Base-by-base conservation (phyloP, 2,888 invertebrate genomes). In the Geotrupes spiniger region DNA sequence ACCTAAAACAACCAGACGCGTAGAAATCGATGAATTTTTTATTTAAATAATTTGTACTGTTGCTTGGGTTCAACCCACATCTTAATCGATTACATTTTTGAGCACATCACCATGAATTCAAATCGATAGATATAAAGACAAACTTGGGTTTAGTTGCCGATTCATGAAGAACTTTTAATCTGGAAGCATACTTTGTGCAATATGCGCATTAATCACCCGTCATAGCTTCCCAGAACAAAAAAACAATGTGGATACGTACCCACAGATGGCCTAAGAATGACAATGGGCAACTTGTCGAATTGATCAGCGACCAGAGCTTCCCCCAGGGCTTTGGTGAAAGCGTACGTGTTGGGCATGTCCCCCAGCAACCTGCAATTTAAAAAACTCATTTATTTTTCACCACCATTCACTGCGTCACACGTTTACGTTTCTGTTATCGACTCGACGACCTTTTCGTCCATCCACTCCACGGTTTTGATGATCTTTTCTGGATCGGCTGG, bases 301-400 rank as follows among this genome's bases (percentile, higher is more conserved):
- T 89, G 83, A 63, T 92, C 89, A 1, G 85, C 83, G 0, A 92
- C 86, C 48, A 94, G 66, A 9, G 85, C 82, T 72, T 97, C 96
- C 0, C 92, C 89, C 9, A 97, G 72, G 0, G 93, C 89, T 74
- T 97, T 97, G 0, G 96, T 95, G 68, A 89, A 94, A 0, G 95
- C 92, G 68, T 96, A 96, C 0, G 93, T 92, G 70, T 95, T 95
- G 0, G 95, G 95, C 46, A 89, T 79, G 55, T 83, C 80, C 29
- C 88, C 85, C 63, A 86, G 72, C 49, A 91, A 76, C 59, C 84
- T 85, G 68, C 9, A 73, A 33, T 15, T 26, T 6, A 28, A 21
- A 11, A n/a, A n/a, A n/a, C n/a, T n/a, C 11, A 17, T 16, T 16
- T 16, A 38, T 21, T 38, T 16, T 2, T 36, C 12, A 6, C 4